Percentiles rank a stretch among this genome's conserved stretches.
These are phyloP conservation scores for Archips xylosteana DNA, from an alignment of 2,888 invertebrate species.

Conservation along the genomic window DNA sequence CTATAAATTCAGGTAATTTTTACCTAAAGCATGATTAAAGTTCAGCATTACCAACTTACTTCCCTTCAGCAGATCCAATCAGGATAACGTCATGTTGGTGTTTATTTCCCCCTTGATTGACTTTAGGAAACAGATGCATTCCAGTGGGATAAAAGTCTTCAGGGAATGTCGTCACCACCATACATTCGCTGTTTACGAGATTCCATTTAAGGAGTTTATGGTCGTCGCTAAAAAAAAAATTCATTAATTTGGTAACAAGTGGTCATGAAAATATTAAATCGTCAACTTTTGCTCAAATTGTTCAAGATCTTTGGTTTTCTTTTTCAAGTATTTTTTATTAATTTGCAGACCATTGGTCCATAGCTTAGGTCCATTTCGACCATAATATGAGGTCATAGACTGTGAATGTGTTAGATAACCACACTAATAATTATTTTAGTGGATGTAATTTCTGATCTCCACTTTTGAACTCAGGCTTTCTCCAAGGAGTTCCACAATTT, in stretches of 20 bases:
- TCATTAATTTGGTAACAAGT: neutral
- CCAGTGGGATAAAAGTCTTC: constrained; percentile 95
- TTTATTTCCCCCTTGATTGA: constrained; percentile 83
- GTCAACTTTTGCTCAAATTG: too few relatives aligned
- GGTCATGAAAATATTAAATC: neutral
- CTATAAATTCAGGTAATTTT: neutral
- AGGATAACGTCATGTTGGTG: constrained; percentile 92
- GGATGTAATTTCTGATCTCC: too few relatives aligned
- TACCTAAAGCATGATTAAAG: too few relatives aligned
- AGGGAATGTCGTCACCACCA: constrained; percentile 91
- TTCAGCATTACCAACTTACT: constrained; percentile 57
- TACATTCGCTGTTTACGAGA: constrained; percentile 91
- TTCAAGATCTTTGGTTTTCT: too few relatives aligned
- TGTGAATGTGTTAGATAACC: too few relatives aligned
- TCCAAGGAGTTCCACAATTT: too few relatives aligned
- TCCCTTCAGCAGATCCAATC: constrained; percentile 95
- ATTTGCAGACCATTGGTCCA: too few relatives aligned
- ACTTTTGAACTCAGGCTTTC: too few relatives aligned
- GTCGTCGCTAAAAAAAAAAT: constrained; percentile 90
- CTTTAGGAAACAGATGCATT: constrained; percentile 94
- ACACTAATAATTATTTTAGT: too few relatives aligned
- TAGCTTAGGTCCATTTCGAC: too few relatives aligned
- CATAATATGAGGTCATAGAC: too few relatives aligned
- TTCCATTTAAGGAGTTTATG: constrained; percentile 96
- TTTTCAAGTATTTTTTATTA: too few relatives aligned